Conservation (phyloP, 2,888 invertebrate species). For the Epinotia ramella region DNA sequence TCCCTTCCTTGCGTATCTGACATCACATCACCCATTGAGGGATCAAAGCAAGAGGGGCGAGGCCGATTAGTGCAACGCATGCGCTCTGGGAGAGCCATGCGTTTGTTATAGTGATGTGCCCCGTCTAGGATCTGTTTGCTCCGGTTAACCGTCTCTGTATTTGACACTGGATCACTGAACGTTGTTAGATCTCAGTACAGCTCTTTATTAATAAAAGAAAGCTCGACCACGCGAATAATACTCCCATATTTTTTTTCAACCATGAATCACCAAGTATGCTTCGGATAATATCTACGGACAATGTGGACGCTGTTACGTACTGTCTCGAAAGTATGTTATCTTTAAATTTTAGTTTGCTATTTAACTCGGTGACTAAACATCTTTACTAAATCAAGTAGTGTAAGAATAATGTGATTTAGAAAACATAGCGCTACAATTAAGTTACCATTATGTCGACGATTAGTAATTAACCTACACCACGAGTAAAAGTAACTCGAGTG, state of each 20-base stretch:
- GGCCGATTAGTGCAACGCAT: constrained; percentile 53
- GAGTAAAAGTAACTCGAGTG: not conserved
- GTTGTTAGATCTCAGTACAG: not conserved
- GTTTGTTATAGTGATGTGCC: constrained; percentile 32
- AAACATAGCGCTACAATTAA: too few relatives aligned
- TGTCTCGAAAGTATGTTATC: too few relatives aligned
- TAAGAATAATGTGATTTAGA: too few relatives aligned
- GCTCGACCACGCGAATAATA: not conserved
- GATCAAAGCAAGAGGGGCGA: constrained; percentile 58
- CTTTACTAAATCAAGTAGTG: too few relatives aligned
- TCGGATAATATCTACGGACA: not conserved
- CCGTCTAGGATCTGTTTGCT: constrained; percentile 15
- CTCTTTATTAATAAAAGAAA: not conserved
- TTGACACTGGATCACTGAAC: not conserved
- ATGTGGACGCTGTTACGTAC: too few relatives aligned
- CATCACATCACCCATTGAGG: constrained; percentile 70
- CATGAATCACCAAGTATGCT: not conserved
- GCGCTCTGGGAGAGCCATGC: constrained; percentile 50
- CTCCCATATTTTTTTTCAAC: not conserved
- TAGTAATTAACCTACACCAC: too few relatives aligned
- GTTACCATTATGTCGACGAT: too few relatives aligned
- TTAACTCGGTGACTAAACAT: not conserved
- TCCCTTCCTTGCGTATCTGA: constrained; percentile 50
- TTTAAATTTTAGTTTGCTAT: not conserved
- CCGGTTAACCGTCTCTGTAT: not conserved